Evolutionary conservation across 2,113 vertebrate species (phyloP).

Genomic region (Crotalus tigris): DNA sequence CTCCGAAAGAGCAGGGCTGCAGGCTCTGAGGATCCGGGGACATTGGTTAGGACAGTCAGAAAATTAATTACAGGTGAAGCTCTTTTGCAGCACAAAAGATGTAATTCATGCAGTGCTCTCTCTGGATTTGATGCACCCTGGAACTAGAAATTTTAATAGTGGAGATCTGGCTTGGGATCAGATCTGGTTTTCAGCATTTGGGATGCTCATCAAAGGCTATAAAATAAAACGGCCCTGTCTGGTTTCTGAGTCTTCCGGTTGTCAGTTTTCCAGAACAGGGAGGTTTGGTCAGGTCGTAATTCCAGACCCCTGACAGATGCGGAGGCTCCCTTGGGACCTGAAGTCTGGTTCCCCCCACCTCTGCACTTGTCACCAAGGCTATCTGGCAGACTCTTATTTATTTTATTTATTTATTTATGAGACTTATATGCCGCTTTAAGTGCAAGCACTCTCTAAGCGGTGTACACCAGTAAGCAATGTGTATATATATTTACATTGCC

Average conservation of each 20-base stretch:
- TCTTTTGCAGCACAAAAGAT: not conserved
- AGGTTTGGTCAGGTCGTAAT: not conserved
- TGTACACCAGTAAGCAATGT: no score
- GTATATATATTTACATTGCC: no score
- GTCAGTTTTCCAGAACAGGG: not conserved
- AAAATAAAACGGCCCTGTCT: not conserved
- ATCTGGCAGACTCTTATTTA: not conserved
- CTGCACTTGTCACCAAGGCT: not conserved
- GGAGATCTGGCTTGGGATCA: not conserved
- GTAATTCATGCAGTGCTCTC: not conserved
- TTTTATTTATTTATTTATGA: no score
- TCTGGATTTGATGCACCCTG: not conserved
- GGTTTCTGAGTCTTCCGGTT: not conserved
- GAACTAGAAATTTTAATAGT: no score
- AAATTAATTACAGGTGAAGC: not conserved
- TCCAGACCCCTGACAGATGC: not conserved
- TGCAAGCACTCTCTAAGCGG: no score
- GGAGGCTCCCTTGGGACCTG: not conserved
- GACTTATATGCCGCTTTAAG: no score
- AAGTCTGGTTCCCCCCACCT: not conserved
- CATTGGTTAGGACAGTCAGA: not conserved
- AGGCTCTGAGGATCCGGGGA: not conserved
- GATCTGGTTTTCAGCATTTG: not conserved
- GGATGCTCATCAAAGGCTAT: not conserved
- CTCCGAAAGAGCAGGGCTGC: not conserved